A percentile compares a stretch with the other conserved stretches of the same genome.
Evolutionary conservation across 2,797 vertebrate species (phyloP).

Genomic region (Poecile montanus): DNA sequence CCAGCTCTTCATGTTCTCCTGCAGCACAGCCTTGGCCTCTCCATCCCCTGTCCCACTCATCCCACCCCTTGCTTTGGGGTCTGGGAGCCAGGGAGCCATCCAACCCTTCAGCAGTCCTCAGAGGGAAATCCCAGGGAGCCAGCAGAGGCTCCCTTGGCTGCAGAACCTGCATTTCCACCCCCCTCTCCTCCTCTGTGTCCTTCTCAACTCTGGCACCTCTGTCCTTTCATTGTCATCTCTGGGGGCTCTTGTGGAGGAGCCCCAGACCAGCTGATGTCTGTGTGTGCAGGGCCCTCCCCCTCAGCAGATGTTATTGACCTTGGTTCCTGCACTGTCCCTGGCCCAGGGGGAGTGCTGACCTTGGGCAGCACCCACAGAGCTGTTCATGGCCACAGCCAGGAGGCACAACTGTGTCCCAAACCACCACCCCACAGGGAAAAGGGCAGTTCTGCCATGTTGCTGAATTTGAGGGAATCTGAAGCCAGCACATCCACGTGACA

Average conservation of each 20-base stretch:
- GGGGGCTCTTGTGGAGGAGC: background rate
- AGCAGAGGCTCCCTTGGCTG: background rate
- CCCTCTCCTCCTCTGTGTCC: background rate
- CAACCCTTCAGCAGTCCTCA: background rate
- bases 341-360: background rate
- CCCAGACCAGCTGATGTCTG: background rate
- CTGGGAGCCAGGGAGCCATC: background rate
- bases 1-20: background rate
- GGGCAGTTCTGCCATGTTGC: rapidly evolving
- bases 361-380: background rate
- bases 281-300: background rate
- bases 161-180: background rate
- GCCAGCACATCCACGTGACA: background rate
- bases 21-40: background rate
- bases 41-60: background rate
- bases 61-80: background rate
- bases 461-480: background rate
- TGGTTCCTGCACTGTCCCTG: rapidly evolving
- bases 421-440: background rate
- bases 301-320: background rate
- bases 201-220: background rate
- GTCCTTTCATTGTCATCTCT: background rate
- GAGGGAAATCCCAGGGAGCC: background rate
- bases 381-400: rapidly evolving
- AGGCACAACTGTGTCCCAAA: background rate